Evolutionary conservation across 2,888 invertebrate genomes (phyloP).

Genomic region (Bellardia bayeri): DNA sequence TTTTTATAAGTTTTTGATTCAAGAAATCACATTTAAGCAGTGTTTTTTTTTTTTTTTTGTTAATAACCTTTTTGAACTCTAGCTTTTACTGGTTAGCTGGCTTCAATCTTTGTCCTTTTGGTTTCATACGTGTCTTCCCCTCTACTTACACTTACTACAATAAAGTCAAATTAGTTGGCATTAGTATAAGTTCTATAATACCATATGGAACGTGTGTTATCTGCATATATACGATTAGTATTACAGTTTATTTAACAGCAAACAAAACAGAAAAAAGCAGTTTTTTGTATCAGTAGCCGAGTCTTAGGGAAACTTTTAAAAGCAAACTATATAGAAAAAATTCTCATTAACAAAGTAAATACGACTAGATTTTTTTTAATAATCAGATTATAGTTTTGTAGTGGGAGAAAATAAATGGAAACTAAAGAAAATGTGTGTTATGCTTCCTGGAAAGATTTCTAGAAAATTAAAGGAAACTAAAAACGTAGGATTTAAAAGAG

Average conservation of each 20-base stretch:
- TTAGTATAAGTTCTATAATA: slow-evolving; percentile 63
- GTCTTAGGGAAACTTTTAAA: slow-evolving; percentile 35
- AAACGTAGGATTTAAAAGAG: background rate
- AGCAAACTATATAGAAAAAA: slow-evolving; percentile 34
- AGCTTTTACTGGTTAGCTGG: background rate
- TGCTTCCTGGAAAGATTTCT: slow-evolving; percentile 12
- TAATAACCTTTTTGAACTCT: slow-evolving; percentile 23
- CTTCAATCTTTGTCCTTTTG: background rate
- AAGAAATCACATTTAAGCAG: too few species aligned
- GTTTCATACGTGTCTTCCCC: background rate
- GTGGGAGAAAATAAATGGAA: slow-evolving; percentile 4
- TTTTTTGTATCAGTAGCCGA: slow-evolving; percentile 16
- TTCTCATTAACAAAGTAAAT: slow-evolving; percentile 69
- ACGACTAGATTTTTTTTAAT: slow-evolving; percentile 1
- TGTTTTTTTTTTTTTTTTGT: background rate
- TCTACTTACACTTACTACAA: slow-evolving; percentile 23
- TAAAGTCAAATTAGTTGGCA: slow-evolving; percentile 70
- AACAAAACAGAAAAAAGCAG: slow-evolving; percentile 25
- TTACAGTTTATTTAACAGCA: slow-evolving; percentile 52
- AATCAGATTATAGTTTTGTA: slow-evolving; percentile 32
- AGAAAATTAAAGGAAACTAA: background rate
- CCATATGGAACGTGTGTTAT: slow-evolving; percentile 69
- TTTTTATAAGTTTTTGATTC: too few species aligned
- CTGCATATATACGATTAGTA: slow-evolving; percentile 52
- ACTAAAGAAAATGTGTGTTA: background rate